Evolutionary conservation across 64 coral and sea anemone genomes (phyloP), one percentile per base, ranked within the genome.

Genomic region (Montipora efflorescens): DNA sequence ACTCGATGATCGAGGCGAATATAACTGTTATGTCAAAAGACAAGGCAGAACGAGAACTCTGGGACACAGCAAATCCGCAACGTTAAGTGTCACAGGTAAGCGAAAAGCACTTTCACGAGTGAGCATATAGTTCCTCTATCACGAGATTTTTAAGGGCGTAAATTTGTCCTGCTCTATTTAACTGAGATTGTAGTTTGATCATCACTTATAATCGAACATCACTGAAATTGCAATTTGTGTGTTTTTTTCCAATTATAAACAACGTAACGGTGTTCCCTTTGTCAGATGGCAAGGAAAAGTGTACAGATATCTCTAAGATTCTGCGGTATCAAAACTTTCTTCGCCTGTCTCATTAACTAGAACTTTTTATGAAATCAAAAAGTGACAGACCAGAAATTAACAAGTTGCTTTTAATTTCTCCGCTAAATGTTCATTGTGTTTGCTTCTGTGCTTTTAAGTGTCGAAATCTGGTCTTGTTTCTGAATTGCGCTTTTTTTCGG

Each of bases 81-180:
- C 58, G 3, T 20, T 93, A 59, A 74, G 10, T 73, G 92, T 93
- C 13, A 62, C 80, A 68, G 78, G 92, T 93, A 88, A 80, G 92
- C 50, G 9, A 14, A 64, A 57, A 12, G 61, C 61, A 64, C 61
- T 51, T 68, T 16, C 9, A 15, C 47, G 5, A 72, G 46, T 4
- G 22, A 23, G 36, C 36, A 72, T 12, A 48, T 8, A 74, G 2
- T 8, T 21, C 55, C 23, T 28, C 16, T 72, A 28, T 53, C 74
- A 75, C 48, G 59, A 57, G 44, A 64, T 43, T 76, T 82, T 57
- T 15, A 19, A 82, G 67, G 80, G 66, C 46, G 82, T 84, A 10
- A 18, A 49, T 78, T 43, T 25, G 64, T 78, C 61, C 58, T 19
- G 83, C 10, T 36, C 36, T 36, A 2, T 36, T 36, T 36, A 36